Evolutionary conservation across 2,888 invertebrate species (phyloP).

Genomic region (Dasypogon diadema): DNA sequence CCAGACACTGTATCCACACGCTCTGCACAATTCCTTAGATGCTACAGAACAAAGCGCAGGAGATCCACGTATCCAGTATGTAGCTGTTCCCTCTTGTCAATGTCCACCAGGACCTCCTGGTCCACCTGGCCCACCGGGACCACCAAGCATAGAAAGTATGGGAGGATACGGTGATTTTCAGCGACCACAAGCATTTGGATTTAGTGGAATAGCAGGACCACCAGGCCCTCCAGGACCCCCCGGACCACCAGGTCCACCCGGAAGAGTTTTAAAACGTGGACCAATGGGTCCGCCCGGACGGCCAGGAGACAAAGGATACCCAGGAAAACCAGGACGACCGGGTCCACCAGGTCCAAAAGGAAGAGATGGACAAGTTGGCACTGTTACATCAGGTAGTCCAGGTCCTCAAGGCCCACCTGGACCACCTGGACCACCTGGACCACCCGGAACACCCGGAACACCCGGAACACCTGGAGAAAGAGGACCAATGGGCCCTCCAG

Average conservation of each 20-base stretch:
- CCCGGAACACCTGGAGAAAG: background rate
- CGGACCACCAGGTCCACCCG: background rate
- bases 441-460: background rate
- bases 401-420: background rate
- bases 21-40: background rate
- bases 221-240: conserved; percentile 19
- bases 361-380: background rate
- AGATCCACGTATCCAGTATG: background rate
- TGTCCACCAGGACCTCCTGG: conserved; percentile 31
- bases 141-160: background rate
- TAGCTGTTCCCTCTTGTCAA: background rate
- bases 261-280: background rate
- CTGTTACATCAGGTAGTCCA: background rate
- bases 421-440: background rate
- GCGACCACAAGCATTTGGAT: background rate
- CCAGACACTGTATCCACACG: background rate
- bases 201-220: background rate
- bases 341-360: conserved; percentile 21
- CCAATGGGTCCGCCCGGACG: background rate
- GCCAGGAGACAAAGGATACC: background rate
- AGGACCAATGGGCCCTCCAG: background rate
- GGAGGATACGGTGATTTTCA: background rate
- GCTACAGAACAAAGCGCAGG: background rate
- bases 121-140: conserved; percentile 4
- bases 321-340: background rate